Evolutionary conservation across 2,113 vertebrate genomes (phyloP).

Genomic region (Arizona elegans): DNA sequence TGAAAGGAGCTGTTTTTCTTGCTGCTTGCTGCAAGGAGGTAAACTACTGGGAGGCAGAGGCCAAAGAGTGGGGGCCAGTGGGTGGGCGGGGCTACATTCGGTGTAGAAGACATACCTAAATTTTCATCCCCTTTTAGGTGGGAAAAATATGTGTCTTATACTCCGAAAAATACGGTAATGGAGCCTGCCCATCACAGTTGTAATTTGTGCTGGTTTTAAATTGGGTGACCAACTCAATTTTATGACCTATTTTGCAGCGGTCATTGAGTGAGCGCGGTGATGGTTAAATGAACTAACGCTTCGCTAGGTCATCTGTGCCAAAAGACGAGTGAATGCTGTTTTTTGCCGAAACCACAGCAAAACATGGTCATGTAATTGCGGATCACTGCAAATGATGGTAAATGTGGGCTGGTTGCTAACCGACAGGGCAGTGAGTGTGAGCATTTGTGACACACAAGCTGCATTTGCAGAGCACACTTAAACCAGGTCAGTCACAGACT

Average conservation of each 20-base stretch:
- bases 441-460: not conserved
- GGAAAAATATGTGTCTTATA: too few relatives aligned
- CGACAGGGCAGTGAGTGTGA: not conserved
- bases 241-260: not conserved
- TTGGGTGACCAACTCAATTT: not conserved
- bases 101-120: too few relatives aligned
- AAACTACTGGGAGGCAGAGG: too few relatives aligned
- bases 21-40: too few relatives aligned
- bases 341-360: not conserved
- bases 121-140: too few relatives aligned
- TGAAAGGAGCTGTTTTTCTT: too few relatives aligned
- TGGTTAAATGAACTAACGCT: too few relatives aligned
- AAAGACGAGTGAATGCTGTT: not conserved
- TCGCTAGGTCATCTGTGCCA: not conserved
- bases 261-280: not conserved
- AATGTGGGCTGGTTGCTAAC: not conserved
- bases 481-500: not conserved
- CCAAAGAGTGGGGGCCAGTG: too few relatives aligned
- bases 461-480: not conserved
- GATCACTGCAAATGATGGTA: not conserved
- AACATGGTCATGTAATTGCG: not conserved
- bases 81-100: too few relatives aligned
- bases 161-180: not conserved
- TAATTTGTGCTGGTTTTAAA: not conserved
- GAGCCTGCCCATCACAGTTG: not conserved